These are phyloP conservation scores for Melanotaenia duboulayi DNA, from an alignment of 2,113 vertebrate genomes.

Conservation along the genomic window DNA sequence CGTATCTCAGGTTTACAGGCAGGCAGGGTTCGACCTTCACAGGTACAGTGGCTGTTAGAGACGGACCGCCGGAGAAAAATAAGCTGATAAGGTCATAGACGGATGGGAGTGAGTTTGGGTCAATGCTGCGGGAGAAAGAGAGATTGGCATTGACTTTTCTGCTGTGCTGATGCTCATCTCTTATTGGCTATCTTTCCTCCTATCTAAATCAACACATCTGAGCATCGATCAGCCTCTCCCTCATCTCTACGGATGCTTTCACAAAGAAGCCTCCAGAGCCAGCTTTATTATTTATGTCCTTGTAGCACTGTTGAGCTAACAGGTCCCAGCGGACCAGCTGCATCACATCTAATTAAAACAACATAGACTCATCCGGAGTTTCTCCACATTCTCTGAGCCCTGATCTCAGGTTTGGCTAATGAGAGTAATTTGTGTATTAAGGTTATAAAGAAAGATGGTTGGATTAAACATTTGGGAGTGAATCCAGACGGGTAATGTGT, in stretches of 20 bases:
- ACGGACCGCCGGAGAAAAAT: conserved; percentile 18
- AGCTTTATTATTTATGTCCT: conserved; percentile 35
- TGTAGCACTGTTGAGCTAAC: conserved; percentile 37
- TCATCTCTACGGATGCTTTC: conserved; percentile 45
- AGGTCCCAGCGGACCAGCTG: conserved; percentile 15
- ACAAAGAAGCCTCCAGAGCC: conserved; percentile 54
- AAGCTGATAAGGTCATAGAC: conserved; percentile 27
- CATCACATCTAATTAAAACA: not conserved
- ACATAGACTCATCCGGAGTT: not conserved
- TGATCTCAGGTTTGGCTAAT: no score
- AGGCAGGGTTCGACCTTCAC: no score
- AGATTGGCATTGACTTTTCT: conserved; percentile 71
- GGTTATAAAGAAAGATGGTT: not conserved
- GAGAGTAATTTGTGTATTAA: not conserved
- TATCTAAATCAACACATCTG: conserved; percentile 64
- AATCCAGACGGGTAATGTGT: no score
- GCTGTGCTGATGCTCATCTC: conserved; percentile 39
- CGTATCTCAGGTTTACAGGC: no score
- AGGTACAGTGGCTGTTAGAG: conserved; percentile 24
- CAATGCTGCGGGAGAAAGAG: conserved; percentile 50
- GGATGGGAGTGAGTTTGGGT: conserved; percentile 49
- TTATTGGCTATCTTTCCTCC: conserved; percentile 49
- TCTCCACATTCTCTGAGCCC: not conserved
- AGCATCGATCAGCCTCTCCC: conserved; percentile 51
- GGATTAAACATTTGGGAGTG: no score